These are phyloP conservation scores for Aegotheles bennettii DNA, from an alignment of 2,113 vertebrate species.

Conservation along the genomic window DNA sequence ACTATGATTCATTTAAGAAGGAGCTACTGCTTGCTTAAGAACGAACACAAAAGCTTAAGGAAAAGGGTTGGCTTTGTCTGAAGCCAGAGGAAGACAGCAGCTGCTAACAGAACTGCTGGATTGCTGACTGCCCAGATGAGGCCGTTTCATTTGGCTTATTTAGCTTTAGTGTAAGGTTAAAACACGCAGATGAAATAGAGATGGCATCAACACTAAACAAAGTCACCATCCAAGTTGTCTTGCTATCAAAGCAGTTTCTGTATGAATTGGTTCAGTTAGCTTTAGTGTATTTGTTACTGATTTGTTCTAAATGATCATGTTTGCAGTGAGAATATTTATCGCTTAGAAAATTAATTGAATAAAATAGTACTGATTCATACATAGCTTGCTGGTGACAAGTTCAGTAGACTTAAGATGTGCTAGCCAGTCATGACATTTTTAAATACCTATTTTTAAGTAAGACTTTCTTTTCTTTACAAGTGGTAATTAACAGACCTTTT, in stretches of 20 bases:
- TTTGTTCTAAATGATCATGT: neutral
- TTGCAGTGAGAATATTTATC: neutral
- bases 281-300: neutral
- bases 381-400: neutral
- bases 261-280: neutral
- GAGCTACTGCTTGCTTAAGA: neutral
- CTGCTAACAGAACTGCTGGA: neutral
- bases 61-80: neutral
- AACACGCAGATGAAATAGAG: neutral
- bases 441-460: neutral
- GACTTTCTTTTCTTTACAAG: neutral
- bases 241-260: neutral
- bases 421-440: neutral
- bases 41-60: neutral
- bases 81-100: neutral
- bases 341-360: neutral
- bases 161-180: neutral
- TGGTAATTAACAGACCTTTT: constrained; percentile 4
- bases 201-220: neutral
- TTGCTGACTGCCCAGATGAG: neutral
- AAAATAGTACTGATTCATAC: neutral
- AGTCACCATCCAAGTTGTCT: neutral
- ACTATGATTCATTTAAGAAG: neutral
- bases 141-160: neutral
- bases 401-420: neutral